Percentiles rank a stretch among this genome's conserved stretches.
Evolutionary conservation across 2,888 invertebrate species (phyloP).

Genomic region (Podabrus alpinus): DNA sequence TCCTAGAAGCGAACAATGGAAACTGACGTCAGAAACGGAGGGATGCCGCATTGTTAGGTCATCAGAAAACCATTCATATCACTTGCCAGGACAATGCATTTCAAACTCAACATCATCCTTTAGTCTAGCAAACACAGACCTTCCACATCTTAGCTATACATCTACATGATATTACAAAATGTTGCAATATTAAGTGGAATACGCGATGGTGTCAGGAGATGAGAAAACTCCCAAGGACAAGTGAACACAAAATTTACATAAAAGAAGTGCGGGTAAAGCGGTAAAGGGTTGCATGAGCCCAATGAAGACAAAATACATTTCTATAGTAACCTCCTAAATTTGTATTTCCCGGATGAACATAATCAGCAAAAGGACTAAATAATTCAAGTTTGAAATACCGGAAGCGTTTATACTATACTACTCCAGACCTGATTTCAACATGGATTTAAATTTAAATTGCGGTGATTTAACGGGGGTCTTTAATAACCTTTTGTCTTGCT

Average conservation of each 20-base stretch:
- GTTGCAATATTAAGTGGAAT: background rate
- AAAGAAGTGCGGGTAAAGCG: background rate
- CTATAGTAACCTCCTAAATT: slow-evolving; percentile 34
- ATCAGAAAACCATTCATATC: slow-evolving; percentile 41
- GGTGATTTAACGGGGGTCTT: slow-evolving; percentile 34
- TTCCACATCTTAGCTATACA: slow-evolving; percentile 14
- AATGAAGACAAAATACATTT: background rate
- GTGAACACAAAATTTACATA: background rate
- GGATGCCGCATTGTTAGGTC: slow-evolving; percentile 39
- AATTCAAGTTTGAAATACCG: slow-evolving; percentile 36
- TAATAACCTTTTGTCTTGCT: slow-evolving; percentile 26
- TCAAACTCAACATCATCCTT: slow-evolving; percentile 30
- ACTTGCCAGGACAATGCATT: slow-evolving; percentile 38
- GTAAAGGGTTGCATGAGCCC: background rate
- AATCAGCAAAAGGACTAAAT: slow-evolving; percentile 32
- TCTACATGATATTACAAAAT: background rate
- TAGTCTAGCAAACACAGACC: slow-evolving; percentile 23
- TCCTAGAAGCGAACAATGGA: slow-evolving; percentile 25
- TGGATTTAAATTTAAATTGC: slow-evolving; percentile 34
- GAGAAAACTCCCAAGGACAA: background rate
- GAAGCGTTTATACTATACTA: slow-evolving; percentile 34
- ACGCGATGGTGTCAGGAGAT: background rate
- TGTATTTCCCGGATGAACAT: slow-evolving; percentile 38
- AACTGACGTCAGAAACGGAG: slow-evolving; percentile 32
- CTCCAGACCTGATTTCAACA: slow-evolving; percentile 28